phyloP scores from a whole-genome alignment of 2,113 vertebrate species.

The Sander vitreus region DNA sequence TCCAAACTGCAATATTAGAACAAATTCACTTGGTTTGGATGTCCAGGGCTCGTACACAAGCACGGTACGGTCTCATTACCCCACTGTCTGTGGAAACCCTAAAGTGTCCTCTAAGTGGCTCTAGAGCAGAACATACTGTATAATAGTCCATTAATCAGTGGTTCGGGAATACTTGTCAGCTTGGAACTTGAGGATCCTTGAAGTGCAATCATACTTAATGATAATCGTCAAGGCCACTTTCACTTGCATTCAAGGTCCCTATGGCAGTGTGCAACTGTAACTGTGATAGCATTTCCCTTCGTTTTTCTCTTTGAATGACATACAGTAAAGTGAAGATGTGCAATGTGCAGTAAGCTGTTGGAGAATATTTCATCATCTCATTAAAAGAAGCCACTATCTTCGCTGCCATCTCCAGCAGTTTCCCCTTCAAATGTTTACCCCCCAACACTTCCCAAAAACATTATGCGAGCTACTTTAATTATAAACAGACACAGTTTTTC shows the following conservation, averaged over 20 bases:
- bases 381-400: constrained; percentile 52
- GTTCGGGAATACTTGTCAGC: constrained; percentile 52
- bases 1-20: constrained; percentile 57
- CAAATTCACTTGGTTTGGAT: constrained; percentile 27
- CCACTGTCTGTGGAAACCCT: constrained; percentile 52
- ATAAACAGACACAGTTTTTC: constrained; percentile 48
- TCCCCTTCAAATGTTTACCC: constrained; percentile 65
- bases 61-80: constrained; percentile 58
- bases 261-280: constrained; percentile 12
- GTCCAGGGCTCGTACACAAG: constrained; percentile 30
- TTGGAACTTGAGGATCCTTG: constrained; percentile 66
- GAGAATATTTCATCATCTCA: constrained; percentile 69
- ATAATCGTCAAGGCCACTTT: constrained; percentile 64
- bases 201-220: constrained; percentile 69
- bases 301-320: constrained; percentile 41
- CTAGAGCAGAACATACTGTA: constrained; percentile 59
- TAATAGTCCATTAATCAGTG: constrained; percentile 72
- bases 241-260: constrained; percentile 29
- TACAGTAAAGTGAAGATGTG: constrained; percentile 19
- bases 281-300: constrained; percentile 18
- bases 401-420: constrained; percentile 34
- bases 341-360: constrained; percentile 53
- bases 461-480: constrained; percentile 62
- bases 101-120: constrained; percentile 52
- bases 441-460: constrained; percentile 54